Conservation (phyloP, 2,113 vertebrate species). For the Passer montanus region DNA sequence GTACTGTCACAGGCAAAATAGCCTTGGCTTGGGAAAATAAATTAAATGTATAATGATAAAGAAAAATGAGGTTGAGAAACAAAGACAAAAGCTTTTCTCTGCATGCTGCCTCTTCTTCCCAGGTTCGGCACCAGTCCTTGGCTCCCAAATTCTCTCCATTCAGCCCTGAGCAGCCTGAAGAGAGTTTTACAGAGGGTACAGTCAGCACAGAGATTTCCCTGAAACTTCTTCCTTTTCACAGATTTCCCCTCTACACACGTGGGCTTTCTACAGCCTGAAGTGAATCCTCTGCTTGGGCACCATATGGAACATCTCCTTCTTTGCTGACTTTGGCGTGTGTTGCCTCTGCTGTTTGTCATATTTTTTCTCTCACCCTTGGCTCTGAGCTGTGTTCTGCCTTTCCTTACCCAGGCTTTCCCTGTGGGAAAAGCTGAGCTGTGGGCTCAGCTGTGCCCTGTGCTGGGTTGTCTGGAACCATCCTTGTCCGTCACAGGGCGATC, state of each 20-base stretch:
- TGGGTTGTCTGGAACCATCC: not conserved
- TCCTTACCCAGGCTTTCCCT: not conserved
- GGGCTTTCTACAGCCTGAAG: not conserved
- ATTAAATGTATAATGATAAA: too few species aligned
- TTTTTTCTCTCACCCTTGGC: not conserved
- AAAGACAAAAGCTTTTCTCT: not conserved
- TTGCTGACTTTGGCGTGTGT: accelerated
- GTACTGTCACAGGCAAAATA: not conserved
- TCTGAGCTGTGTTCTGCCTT: not conserved
- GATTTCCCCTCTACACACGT: accelerated
- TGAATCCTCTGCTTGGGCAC: not conserved
- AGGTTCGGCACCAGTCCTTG: not conserved
- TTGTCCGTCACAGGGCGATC: accelerated
- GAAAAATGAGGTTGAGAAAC: not conserved
- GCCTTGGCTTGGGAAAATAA: not conserved
- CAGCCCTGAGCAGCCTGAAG: not conserved
- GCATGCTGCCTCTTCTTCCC: not conserved
- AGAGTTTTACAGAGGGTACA: not conserved
- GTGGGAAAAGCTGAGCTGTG: not conserved
- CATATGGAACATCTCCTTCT: not conserved
- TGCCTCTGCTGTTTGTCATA: not conserved
- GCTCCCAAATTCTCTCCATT: not conserved
- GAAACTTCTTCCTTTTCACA: accelerated
- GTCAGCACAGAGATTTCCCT: not conserved
- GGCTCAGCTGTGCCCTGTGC: not conserved